Evolutionary conservation across 1,140 invertebrate species (phyloP).

Genomic region (Lepidurus packardi): DNA sequence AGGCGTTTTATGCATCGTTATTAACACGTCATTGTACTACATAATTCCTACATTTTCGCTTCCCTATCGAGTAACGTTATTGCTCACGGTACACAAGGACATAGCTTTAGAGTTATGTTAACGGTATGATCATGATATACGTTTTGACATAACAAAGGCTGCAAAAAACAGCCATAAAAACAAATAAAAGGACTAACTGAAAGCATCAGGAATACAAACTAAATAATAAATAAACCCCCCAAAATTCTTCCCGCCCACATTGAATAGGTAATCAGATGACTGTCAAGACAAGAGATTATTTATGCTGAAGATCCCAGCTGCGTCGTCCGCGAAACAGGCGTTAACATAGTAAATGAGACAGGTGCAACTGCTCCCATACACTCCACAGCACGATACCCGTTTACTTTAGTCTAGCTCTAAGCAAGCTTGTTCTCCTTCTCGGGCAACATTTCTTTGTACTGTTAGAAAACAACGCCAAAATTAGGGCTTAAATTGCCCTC

Average conservation of each 20-base stretch:
- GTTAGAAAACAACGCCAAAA: not conserved
- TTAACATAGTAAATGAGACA: constrained; percentile 7
- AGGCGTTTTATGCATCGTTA: not conserved
- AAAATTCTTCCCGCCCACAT: not conserved
- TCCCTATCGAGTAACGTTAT: no score
- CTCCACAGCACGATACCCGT: not conserved
- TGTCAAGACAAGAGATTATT: constrained; percentile 19
- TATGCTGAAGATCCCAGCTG: not conserved
- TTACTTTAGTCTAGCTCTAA: not conserved
- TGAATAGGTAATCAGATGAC: constrained; percentile 19
- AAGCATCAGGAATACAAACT: not conserved
- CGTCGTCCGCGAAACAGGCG: not conserved
- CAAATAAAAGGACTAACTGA: not conserved
- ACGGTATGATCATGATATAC: no score
- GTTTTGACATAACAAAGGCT: not conserved
- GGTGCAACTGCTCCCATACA: constrained; percentile 4
- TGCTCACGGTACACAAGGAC: no score
- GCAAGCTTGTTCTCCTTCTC: not conserved
- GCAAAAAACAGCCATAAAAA: not conserved
- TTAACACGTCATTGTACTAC: not conserved
- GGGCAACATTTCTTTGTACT: not conserved
- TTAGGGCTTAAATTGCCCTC: not conserved
- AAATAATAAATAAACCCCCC: not conserved
- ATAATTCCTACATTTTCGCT: no score
- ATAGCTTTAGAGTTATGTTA: no score